phyloP scores from a whole-genome alignment of 2,888 invertebrate genomes.

The Cheilosia vulpina region DNA sequence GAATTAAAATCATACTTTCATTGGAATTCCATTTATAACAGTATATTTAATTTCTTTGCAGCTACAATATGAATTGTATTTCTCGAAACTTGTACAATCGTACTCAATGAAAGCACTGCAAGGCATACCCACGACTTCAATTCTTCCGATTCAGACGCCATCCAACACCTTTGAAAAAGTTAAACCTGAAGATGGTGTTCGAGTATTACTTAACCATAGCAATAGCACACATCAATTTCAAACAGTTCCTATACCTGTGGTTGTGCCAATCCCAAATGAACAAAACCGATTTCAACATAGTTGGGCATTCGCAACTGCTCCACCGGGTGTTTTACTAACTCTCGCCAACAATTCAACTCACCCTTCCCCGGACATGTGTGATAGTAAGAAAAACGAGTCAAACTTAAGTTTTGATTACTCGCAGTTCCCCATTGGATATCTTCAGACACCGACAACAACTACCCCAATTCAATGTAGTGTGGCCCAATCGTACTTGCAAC shows the following conservation, averaged over 20 bases:
- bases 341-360: slow-evolving; percentile 46
- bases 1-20: too few species aligned
- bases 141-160: slow-evolving; percentile 39
- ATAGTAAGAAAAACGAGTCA: slow-evolving; percentile 41
- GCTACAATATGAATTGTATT: slow-evolving; percentile 83
- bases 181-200: slow-evolving; percentile 25
- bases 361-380: slow-evolving; percentile 23
- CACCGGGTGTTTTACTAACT: slow-evolving; percentile 58
- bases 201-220: slow-evolving; percentile 14
- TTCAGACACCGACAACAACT: slow-evolving; percentile 51
- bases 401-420: slow-evolving; percentile 67
- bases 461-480: slow-evolving; percentile 47
- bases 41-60: slow-evolving; percentile 60
- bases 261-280: slow-evolving; percentile 60
- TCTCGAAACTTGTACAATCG: slow-evolving; percentile 82
- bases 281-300: slow-evolving; percentile 49
- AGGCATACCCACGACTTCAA: slow-evolving; percentile 65
- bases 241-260: slow-evolving; percentile 57
- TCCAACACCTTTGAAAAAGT: slow-evolving; percentile 4
- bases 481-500: slow-evolving; percentile 55
- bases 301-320: slow-evolving; percentile 49
- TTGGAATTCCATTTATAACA: not conserved
- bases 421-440: slow-evolving; percentile 76
- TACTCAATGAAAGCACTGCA: slow-evolving; percentile 81
- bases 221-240: slow-evolving; percentile 39